Evolutionary conservation across 2,113 vertebrate genomes (phyloP).

Genomic region (Gymnorhina tibicen): DNA sequence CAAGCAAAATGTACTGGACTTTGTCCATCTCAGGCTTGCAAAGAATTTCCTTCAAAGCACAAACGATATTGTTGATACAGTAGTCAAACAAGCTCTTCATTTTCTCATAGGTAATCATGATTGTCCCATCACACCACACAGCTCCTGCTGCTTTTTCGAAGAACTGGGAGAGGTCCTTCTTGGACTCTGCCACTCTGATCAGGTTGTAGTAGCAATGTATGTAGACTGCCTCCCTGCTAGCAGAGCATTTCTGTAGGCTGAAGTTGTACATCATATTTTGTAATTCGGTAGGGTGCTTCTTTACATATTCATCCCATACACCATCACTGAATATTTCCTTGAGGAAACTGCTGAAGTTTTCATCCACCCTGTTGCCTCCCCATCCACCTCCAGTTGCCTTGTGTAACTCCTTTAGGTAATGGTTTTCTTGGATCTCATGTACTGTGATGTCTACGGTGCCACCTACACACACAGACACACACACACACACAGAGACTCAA

Average conservation of each 20-base stretch:
- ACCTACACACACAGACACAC: background rate
- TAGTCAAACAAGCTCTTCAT: conserved; percentile 17
- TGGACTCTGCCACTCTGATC: background rate
- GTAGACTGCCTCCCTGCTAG: background rate
- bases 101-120: conserved; percentile 13
- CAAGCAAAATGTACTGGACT: conserved; percentile 24
- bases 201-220: background rate
- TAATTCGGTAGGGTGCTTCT: background rate
- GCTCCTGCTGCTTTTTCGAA: background rate
- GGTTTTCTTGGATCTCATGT: conserved; percentile 42
- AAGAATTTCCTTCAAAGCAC: background rate
- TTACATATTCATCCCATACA: background rate
- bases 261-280: conserved; percentile 25
- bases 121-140: background rate
- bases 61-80: background rate
- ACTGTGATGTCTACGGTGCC: conserved; percentile 54
- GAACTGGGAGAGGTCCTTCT: background rate
- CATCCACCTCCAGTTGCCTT: conserved; percentile 40
- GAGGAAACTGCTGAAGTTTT: conserved; percentile 23
- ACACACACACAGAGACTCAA: background rate
- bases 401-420: conserved; percentile 45
- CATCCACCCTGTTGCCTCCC: conserved; percentile 52
- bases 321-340: conserved; percentile 14
- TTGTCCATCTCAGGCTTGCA: background rate
- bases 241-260: background rate